These are phyloP conservation scores for Adoxophyes honmai DNA, from an alignment of 1,140 invertebrate genomes.

Conservation along the genomic window DNA sequence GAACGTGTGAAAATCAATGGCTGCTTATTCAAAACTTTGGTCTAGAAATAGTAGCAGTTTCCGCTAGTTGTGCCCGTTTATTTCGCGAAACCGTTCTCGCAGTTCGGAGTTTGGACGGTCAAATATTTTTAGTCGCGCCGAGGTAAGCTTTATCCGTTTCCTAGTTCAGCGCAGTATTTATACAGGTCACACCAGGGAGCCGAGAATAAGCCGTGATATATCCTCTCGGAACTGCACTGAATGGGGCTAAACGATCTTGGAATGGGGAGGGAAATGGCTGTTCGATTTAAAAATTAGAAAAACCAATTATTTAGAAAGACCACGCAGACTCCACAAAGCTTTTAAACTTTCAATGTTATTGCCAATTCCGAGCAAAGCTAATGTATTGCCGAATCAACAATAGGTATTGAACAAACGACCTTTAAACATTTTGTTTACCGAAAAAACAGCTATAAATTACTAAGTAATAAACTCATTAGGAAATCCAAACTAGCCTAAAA, in stretches of 20 bases:
- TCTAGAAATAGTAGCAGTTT: not conserved
- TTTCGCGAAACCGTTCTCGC: not conserved
- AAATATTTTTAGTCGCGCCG: conserved; percentile 11
- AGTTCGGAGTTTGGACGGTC: not conserved
- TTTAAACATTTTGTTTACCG: too few species aligned
- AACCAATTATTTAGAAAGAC: conserved; percentile 10
- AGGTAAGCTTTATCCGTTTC: conserved; percentile 13
- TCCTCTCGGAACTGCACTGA: conserved; percentile 23
- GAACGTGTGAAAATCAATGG: too few species aligned
- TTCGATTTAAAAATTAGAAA: conserved; percentile 13
- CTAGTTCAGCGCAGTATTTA: conserved; percentile 17
- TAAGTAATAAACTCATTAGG: too few species aligned
- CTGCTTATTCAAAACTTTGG: too few species aligned
- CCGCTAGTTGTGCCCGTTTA: not conserved
- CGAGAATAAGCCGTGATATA: conserved; percentile 30
- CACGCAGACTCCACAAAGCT: not conserved
- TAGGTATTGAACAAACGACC: too few species aligned
- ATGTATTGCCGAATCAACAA: not conserved
- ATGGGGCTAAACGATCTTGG: conserved; percentile 22
- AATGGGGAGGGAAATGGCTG: conserved; percentile 8
- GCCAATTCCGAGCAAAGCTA: not conserved
- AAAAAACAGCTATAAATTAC: too few species aligned
- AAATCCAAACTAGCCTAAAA: too few species aligned
- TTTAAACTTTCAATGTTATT: conserved; percentile 12
- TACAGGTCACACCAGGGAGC: conserved; percentile 23